Evolutionary conservation across 2,888 invertebrate species (phyloP), one percentile per base, ranked within the genome.

Genomic region (Habroteleia sp.): DNA sequence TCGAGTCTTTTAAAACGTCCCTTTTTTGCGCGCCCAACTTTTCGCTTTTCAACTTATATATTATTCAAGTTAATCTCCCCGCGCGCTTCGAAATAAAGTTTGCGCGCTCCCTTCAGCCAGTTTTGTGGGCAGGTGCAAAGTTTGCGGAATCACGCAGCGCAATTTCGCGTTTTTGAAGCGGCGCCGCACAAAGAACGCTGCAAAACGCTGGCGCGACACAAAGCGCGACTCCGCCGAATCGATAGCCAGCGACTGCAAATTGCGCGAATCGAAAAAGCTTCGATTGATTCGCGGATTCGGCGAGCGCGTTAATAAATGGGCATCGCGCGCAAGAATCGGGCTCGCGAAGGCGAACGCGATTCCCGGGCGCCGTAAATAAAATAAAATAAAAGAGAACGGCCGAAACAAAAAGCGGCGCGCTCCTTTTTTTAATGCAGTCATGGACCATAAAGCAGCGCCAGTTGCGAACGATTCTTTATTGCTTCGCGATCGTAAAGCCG

Each of bases 381-480:
- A 35, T 50, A 50, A 37, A 50, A 50, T 17, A 11, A 48, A 46
- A 14, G 1, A 11, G 11, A 33, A n/a, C 33, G 29, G 10, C 1
- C 3, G 33, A 20, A 27, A 60, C 27, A 37, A 60, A 46, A 46
- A 50, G 42, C 6, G 5, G 78, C 20, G 71, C 44, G 33, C 33
- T 48, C 33, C 29, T 58, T 69, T 72, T n/a, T 58, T 56, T 54
- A 56, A 80, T 73, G 77, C 75, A 80, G 80, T 82, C 80, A 79
- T 78, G 78, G 79, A 78, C 74, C 56, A 77, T 80, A 80, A 80
- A 80, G 77, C 80, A 81, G 79, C 80, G 83, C 80, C 78, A 79
- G 80, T 80, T 80, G 82, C 78, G 81, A 84, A 79, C 81, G 79
- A 75, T 78, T 80, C 85, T 86, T 86, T 85, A 80, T 77, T 78